Base-by-base conservation (phyloP, 2,113 vertebrate species). In the Ivindomyrus marchei region DNA sequence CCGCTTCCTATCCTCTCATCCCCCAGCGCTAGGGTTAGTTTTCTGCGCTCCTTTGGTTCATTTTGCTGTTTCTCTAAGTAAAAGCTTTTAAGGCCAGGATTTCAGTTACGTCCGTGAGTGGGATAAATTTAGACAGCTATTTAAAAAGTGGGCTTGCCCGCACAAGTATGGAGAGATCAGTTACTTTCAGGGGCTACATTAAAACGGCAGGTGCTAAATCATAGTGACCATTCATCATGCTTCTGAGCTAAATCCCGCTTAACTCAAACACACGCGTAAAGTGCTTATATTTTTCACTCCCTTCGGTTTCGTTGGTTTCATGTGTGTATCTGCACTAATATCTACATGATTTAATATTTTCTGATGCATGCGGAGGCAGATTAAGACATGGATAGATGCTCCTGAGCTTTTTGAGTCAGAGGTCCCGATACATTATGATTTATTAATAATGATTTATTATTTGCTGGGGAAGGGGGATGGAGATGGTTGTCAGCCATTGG, bases 121-220 rank as follows among this genome's bases (percentile, higher is more conserved):
- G 92, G 96, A 95, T 97, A 97, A 95, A 96, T 97, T 96, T 97
- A 97, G 95, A 93, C 85, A 89, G 92, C 95, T 95, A 93, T 95
- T 96, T 96, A 94, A 96, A 95, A 95, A 95, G 92, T 91, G 93
- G 92, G 94, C 93, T 92, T 91, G 89, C 95, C 95, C 95, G 95
- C 90, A 94, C 96, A 96, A 93, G 94, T 93, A 90, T 89, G 93
- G 91, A 92, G 92, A 95, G 95, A 97, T 97, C 96, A 94, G 94
- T 97, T 97, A 96, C 97, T 95, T 95, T 94, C 91, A 90, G 94
- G 94, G 93, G 93, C 94, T 92, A 93, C 94, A 95, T 95, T 96
- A 95, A 95, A 95, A 93, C 92, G 96, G 95, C 96, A 96, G 96
- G 95, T 97, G 96, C 94, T 95, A 95, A 95, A 97, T 96, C 94